phyloP scores from a whole-genome alignment of 2,113 vertebrate genomes.

The Oenanthe melanoleuca region DNA sequence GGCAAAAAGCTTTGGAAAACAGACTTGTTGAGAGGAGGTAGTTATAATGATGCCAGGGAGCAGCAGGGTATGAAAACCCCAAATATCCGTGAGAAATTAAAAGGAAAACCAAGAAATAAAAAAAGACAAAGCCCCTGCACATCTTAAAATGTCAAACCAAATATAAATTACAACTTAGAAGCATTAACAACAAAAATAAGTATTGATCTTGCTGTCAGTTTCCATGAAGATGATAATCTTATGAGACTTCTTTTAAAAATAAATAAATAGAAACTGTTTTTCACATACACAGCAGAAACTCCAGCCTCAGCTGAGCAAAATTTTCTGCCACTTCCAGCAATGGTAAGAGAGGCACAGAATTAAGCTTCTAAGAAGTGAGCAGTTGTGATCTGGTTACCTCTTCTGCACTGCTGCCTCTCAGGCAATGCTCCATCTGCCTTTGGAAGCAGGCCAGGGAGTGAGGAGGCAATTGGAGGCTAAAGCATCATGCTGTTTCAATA shows the following conservation, averaged over 20 bases:
- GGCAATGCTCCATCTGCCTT: background rate
- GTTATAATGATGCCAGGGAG: background rate
- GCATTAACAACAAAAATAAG: conserved; percentile 20
- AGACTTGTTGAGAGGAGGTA: background rate
- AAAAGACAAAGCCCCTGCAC: background rate
- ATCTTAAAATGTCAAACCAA: background rate
- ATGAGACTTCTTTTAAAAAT: background rate
- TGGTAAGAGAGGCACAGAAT: background rate
- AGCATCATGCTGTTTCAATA: background rate
- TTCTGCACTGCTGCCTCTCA: background rate
- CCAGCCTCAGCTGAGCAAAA: background rate
- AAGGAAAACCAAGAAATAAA: background rate
- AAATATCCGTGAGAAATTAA: background rate
- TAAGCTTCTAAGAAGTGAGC: background rate
- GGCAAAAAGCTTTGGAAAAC: background rate
- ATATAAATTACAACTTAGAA: background rate
- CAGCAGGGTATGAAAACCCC: background rate
- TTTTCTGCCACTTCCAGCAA: background rate
- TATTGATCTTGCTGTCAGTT: background rate
- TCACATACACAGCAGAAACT: background rate
- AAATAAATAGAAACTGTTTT: background rate
- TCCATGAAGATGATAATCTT: background rate
- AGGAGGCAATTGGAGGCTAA: background rate
- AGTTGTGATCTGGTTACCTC: background rate
- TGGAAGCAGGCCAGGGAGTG: background rate